phyloP scores from a whole-genome alignment of 35 echinoderm and acorn worm species.

The Apostichopus californicus region DNA sequence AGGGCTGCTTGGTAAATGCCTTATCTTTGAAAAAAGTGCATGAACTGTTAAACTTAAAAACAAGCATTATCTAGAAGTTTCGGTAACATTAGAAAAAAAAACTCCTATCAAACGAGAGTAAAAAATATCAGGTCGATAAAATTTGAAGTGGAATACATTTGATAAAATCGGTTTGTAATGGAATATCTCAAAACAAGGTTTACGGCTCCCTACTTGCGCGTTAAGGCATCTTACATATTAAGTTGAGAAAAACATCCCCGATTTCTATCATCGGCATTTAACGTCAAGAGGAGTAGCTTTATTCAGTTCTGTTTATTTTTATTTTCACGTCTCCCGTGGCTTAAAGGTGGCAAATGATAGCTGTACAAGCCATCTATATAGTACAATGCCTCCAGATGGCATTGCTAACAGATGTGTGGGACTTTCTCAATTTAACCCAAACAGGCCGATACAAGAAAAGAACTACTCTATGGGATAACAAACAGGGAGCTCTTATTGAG shows the following conservation, averaged over 20 bases:
- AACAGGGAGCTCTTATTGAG: no score
- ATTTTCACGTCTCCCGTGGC: not conserved
- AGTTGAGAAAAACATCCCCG: not conserved
- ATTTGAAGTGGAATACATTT: not conserved
- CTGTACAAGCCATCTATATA: not conserved
- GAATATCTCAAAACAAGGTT: constrained; percentile 13
- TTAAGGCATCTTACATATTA: not conserved
- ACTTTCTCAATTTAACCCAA: not conserved
- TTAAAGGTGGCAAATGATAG: not conserved
- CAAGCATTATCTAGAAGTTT: not conserved
- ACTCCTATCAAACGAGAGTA: not conserved
- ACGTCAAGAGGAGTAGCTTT: not conserved
- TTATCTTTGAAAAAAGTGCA: no score
- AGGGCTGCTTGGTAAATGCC: no score
- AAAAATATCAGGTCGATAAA: not conserved
- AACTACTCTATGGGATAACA: no score
- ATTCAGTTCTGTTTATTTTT: not conserved
- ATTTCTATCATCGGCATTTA: not conserved
- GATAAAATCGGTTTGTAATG: not conserved
- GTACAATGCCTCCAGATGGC: constrained; percentile 6
- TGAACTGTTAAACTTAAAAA: no score
- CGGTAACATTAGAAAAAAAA: not conserved
- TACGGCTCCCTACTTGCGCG: not conserved
- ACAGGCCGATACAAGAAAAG: no score
- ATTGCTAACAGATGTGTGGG: not conserved